Conservation (phyloP, 2,113 vertebrate genomes). For the Cnemophilus loriae region DNA sequence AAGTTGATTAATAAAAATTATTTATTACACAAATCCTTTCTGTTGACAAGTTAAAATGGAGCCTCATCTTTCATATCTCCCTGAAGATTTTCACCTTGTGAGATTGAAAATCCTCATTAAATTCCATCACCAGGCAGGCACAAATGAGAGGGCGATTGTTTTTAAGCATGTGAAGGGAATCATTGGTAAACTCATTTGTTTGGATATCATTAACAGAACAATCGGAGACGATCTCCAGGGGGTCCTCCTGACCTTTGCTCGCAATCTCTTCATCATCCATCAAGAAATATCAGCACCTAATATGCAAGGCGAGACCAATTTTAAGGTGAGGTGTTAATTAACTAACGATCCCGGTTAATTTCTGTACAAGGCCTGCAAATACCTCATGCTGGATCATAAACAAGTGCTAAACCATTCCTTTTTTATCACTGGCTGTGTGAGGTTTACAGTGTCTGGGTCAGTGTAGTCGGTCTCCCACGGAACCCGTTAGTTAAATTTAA, state of each 20-base stretch:
- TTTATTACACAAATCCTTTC: constrained; percentile 85
- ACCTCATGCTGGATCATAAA: constrained; percentile 78
- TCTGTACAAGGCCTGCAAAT: constrained; percentile 74
- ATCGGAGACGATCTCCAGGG: constrained; percentile 91
- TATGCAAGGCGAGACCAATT: constrained; percentile 93
- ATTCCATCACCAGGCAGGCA: constrained; percentile 77
- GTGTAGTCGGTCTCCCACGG: constrained; percentile 58
- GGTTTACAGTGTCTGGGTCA: constrained; percentile 69
- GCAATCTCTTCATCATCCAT: constrained; percentile 97
- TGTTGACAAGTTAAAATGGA: constrained; percentile 83
- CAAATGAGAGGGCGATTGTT: constrained; percentile 89
- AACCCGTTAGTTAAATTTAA: constrained; percentile 79
- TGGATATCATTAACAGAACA: constrained; percentile 94
- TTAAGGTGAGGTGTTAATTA: constrained; percentile 93
- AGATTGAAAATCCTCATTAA: constrained; percentile 92
- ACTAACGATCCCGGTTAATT: constrained; percentile 88
- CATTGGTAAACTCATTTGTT: constrained; percentile 89
- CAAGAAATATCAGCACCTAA: constrained; percentile 96
- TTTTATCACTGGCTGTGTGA: constrained; percentile 41
- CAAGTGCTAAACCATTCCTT: constrained; percentile 75
- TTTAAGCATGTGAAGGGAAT: constrained; percentile 80
- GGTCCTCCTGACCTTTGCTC: constrained; percentile 95
- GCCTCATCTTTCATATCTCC: constrained; percentile 83
- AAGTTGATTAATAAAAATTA: constrained; percentile 87
- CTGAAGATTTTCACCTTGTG: constrained; percentile 83